Conservation (phyloP, 2,888 invertebrate species). For the Labia minor region DNA sequence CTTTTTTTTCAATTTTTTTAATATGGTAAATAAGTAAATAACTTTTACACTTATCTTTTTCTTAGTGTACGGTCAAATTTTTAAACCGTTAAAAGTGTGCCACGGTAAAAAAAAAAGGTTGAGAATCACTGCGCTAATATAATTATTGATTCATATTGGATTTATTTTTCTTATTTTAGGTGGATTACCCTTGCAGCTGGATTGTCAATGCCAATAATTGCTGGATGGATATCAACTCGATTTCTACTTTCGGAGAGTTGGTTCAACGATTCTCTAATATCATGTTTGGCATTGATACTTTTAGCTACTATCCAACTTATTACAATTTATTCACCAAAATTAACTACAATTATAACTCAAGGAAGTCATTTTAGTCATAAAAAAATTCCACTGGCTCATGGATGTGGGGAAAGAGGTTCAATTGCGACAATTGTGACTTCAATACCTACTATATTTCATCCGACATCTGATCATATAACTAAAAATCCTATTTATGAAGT, state of each 20-base stretch:
- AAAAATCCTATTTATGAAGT: constrained; percentile 25
- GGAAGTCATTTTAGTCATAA: constrained; percentile 29
- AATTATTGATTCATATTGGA: too few species aligned
- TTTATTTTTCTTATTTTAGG: not conserved
- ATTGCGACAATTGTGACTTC: not conserved
- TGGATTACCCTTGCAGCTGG: constrained; percentile 30
- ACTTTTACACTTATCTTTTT: too few species aligned
- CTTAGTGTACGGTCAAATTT: too few species aligned
- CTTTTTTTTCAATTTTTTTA: too few species aligned
- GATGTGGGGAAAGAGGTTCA: not conserved
- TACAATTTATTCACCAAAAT: constrained; percentile 33
- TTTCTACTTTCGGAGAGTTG: constrained; percentile 27
- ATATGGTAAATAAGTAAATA: too few species aligned
- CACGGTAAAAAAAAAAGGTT: too few species aligned
- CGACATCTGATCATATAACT: constrained; percentile 24
- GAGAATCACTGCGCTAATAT: too few species aligned
- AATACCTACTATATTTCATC: constrained; percentile 20
- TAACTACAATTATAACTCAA: constrained; percentile 32
- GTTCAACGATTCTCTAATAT: constrained; percentile 31
- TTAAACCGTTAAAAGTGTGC: too few species aligned
- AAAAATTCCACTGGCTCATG: constrained; percentile 25
- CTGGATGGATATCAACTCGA: constrained; percentile 29
- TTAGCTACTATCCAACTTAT: constrained; percentile 31
- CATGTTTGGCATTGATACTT: constrained; percentile 31
- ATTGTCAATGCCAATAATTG: constrained; percentile 29